Evolutionary conservation across 2,888 invertebrate species (phyloP), one percentile per base, ranked within the genome.

Genomic region (Caenorhabditis sp.): DNA sequence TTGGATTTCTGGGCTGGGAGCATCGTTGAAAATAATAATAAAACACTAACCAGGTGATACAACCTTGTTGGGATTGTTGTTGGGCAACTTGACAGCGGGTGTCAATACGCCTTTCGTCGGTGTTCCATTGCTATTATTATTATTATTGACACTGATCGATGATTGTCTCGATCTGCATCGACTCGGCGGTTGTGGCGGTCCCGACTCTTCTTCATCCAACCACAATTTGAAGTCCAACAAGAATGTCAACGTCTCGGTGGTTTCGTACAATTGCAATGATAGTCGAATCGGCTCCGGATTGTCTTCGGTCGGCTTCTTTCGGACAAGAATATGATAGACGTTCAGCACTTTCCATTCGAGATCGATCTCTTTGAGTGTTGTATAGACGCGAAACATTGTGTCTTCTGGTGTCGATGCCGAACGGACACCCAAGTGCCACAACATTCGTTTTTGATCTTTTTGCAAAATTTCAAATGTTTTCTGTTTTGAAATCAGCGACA

Each of bases 281-380:
- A 99, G 10, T 36, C 31, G 14, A 21, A 59, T 59, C 5, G 73
- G 73, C 24, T 73, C 73, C 37, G 61, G 62, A 59, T 68, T 68
- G 4, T 51, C 26, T 12, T 55, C 31, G 0, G 69, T 97, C 53
- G 97, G 91, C 6, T 92, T 92, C 55, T 94, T 93, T 21, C 97
- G 92, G 0, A 96, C 97, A 84, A 95, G 91, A 37, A 97, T 95
- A 88, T 96, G 95, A 83, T 89, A 99, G 0, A 95, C 93, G 89
- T 95, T 97, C 78, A 97, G 94, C 58, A 95, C 93, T 89, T 96
- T 97, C 97, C 97, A 97, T 89, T 97, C 95, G 89, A 95, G 96
- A 89, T 95, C 93, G 10, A 97, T 91, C 1, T 94, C 93, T 89
- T 95, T 96, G 97, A 99, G 97, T 0, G 97, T 97, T 78, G 95